Percentiles rank a stretch among this genome's conserved stretches.
phyloP scores from a whole-genome alignment of 2,113 vertebrate genomes.

The Uria aalge region DNA sequence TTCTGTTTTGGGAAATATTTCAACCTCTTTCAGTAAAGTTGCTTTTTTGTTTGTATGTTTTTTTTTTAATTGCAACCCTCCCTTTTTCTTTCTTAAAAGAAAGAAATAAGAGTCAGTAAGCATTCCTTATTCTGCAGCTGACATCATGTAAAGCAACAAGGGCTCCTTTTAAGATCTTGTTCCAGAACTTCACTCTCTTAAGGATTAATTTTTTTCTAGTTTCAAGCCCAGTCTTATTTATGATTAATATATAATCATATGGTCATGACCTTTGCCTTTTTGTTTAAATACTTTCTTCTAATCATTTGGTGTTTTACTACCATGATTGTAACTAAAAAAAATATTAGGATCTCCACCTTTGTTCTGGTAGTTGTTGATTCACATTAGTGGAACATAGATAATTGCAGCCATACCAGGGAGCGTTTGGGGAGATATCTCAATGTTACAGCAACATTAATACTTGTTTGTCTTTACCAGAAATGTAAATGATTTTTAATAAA shows the following conservation, averaged over 20 bases:
- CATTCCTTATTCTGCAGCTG: not conserved
- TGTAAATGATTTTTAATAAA: not conserved
- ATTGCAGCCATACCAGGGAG: not conserved
- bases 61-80: not conserved
- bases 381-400: accelerated
- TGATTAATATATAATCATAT: not conserved
- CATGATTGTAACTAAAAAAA: not conserved
- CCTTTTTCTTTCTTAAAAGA: not conserved
- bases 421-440: not conserved
- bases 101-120: not conserved
- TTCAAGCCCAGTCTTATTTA: not conserved
- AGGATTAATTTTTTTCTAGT: not conserved
- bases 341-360: not conserved
- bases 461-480: not conserved
- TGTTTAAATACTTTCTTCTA: not conserved
- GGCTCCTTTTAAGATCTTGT: not conserved
- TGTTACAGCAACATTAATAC: not conserved
- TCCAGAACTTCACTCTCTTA: not conserved
- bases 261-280: not conserved
- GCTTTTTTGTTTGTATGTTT: not conserved
- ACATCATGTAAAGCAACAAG: not conserved
- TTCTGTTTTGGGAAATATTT: not conserved
- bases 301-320: not conserved
- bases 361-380: not conserved
- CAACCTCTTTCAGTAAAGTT: not conserved